Conservation (phyloP, 2,797 vertebrate species). For the Tangara arthus region DNA sequence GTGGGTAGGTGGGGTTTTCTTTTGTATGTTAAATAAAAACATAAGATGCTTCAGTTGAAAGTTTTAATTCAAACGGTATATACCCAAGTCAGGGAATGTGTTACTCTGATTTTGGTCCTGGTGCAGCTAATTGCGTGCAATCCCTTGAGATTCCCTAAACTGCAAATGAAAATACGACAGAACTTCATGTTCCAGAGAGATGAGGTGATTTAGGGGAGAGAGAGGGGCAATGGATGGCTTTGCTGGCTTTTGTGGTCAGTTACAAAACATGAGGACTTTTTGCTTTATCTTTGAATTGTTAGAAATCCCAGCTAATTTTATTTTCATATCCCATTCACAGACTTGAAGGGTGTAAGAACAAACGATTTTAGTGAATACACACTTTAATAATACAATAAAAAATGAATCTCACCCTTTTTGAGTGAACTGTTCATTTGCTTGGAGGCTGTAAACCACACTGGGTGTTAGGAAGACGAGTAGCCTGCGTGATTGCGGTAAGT, state of each 20-base stretch:
- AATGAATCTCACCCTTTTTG: not conserved
- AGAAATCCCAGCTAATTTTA: not conserved
- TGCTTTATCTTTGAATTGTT: not conserved
- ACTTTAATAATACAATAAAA: not conserved
- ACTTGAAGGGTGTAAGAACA: not conserved
- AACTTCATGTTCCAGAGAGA: not conserved
- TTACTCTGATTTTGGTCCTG: not conserved
- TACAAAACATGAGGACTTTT: not conserved
- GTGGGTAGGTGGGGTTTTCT: not conserved
- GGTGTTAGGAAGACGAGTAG: not conserved
- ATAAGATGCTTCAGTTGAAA: not conserved
- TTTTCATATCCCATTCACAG: not conserved
- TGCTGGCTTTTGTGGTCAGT: not conserved
- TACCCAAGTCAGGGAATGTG: not conserved
- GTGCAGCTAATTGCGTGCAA: not conserved
- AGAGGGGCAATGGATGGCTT: not conserved
- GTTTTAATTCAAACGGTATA: not conserved
- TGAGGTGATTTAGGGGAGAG: not conserved
- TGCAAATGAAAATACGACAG: not conserved
- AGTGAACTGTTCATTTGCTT: not conserved
- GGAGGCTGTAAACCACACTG: not conserved
- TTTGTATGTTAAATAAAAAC: not conserved
- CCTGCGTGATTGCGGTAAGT: slow-evolving; percentile 31
- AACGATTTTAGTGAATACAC: rapidly evolving
- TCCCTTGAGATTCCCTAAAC: not conserved